These are phyloP conservation scores for Melikaiella ostensackeni DNA, from an alignment of 2,888 invertebrate genomes.

Conservation along the genomic window DNA sequence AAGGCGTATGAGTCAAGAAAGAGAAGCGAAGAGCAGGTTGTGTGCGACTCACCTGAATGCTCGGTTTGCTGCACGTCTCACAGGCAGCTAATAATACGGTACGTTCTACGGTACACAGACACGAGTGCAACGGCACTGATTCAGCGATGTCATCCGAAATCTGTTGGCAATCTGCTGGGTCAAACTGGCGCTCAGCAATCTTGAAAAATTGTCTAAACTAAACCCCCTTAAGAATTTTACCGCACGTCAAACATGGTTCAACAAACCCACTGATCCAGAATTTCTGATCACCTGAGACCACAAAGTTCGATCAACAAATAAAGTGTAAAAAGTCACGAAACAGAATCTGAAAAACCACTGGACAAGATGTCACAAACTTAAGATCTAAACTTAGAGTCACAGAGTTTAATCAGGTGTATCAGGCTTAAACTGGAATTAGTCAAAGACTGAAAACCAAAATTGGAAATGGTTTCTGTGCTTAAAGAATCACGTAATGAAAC, in stretches of 20 bases:
- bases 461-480: not conserved
- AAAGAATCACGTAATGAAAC: constrained; percentile 19
- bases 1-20: constrained; percentile 23
- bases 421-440: not conserved
- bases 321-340: not conserved
- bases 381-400: not conserved
- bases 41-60: constrained; percentile 58
- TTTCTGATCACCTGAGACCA: not conserved
- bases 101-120: constrained; percentile 58
- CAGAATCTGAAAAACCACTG: not conserved
- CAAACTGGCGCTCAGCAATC: constrained; percentile 32
- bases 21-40: constrained; percentile 46
- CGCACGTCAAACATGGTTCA: not conserved
- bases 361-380: constrained; percentile 3
- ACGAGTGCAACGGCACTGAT: constrained; percentile 21
- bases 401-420: not conserved
- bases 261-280: not conserved
- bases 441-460: not conserved
- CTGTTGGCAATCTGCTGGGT: constrained; percentile 46
- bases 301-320: not conserved
- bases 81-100: constrained; percentile 56
- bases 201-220: not conserved
- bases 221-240: not conserved
- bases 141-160: constrained; percentile 42
- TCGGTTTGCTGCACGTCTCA: constrained; percentile 54